Conservation (phyloP, 2,888 invertebrate genomes). For the Pachymerium ferrugineum region DNA sequence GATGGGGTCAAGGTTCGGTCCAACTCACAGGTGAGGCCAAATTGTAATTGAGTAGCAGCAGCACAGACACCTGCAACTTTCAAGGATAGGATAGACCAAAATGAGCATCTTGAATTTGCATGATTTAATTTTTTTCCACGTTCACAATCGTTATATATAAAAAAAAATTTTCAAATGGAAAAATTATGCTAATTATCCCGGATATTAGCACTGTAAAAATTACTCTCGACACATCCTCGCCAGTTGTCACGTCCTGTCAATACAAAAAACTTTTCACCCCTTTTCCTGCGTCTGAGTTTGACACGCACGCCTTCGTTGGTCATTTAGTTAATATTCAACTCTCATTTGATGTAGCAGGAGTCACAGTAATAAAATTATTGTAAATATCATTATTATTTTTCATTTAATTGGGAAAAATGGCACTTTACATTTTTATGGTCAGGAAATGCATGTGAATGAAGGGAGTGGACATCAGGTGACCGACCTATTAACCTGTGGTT, state of each 20-base stretch:
- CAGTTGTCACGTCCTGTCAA: slow-evolving; percentile 25
- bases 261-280: not conserved
- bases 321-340: slow-evolving; percentile 16
- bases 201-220: slow-evolving; percentile 16
- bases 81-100: slow-evolving; percentile 9
- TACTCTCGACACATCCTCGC: slow-evolving; percentile 19
- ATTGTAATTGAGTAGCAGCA: slow-evolving; percentile 16
- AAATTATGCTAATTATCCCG: slow-evolving; percentile 4
- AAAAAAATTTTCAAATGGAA: not conserved
- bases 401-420: not conserved
- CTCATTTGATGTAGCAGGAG: not conserved
- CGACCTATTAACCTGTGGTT: slow-evolving; percentile 24
- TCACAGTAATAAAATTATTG: slow-evolving; percentile 19
- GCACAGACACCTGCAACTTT: slow-evolving; percentile 16
- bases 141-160: not conserved
- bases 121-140: not conserved
- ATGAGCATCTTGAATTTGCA: not conserved
- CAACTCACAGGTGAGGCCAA: slow-evolving; percentile 16
- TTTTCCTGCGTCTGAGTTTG: not conserved
- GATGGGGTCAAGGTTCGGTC: slow-evolving; percentile 19
- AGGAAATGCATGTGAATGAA: not conserved
- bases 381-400: not conserved
- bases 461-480: slow-evolving; percentile 21
- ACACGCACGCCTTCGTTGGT: slow-evolving; percentile 2
- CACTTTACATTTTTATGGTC: not conserved